Percentiles rank a stretch among this genome's conserved stretches.
phyloP scores from a whole-genome alignment of 2,888 invertebrate genomes.

The Tachina fera region DNA sequence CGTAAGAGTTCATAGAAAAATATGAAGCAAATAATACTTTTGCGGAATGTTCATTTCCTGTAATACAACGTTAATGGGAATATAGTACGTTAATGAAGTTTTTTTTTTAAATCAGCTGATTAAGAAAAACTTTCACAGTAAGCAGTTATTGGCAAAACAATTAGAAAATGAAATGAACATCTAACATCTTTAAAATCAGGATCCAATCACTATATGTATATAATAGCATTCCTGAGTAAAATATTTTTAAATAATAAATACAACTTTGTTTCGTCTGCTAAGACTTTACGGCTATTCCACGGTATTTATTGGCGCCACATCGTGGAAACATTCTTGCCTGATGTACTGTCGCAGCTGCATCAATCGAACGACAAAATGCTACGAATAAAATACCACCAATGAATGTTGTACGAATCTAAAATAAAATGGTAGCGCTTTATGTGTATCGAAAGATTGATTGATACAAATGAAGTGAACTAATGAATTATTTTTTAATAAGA shows the following conservation, averaged over 20 bases:
- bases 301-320: slow-evolving; percentile 39
- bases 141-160: too few species aligned
- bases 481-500: slow-evolving; percentile 63
- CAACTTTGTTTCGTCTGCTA: neutral
- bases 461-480: slow-evolving; percentile 73
- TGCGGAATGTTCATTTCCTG: neutral
- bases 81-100: neutral
- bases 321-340: slow-evolving; percentile 50
- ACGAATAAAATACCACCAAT: slow-evolving; percentile 39
- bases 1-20: slow-evolving; percentile 28
- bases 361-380: slow-evolving; percentile 44
- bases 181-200: too few species aligned
- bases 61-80: neutral
- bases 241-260: neutral
- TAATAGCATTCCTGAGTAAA: too few species aligned
- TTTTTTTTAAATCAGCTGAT: too few species aligned
- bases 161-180: too few species aligned
- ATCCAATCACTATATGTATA: too few species aligned
- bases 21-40: too few species aligned
- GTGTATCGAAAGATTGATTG: slow-evolving; percentile 73
- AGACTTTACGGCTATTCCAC: slow-evolving; percentile 33
- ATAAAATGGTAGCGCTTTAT: slow-evolving; percentile 65
- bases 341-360: slow-evolving; percentile 71
- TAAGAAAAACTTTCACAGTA: too few species aligned
- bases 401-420: slow-evolving; percentile 26